phyloP scores from a whole-genome alignment of 2,888 invertebrate species.

The Idaea biselata region DNA sequence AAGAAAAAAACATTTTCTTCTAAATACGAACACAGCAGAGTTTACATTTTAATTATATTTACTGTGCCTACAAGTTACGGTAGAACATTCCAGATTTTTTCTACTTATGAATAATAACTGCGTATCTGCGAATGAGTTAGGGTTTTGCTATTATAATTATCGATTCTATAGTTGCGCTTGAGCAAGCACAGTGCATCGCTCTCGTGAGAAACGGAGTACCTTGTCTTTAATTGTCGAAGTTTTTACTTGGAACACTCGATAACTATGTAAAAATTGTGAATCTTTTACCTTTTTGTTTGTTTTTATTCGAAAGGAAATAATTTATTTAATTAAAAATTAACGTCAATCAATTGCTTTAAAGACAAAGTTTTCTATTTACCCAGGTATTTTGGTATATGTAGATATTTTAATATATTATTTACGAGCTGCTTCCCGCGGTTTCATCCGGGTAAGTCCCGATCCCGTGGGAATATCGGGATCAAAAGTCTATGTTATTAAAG shows the following conservation, averaged over 20 bases:
- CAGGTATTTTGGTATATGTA: too few species aligned
- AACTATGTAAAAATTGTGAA: not conserved
- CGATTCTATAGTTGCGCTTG: slow-evolving; percentile 10
- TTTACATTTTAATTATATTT: too few species aligned
- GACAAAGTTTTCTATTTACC: too few species aligned
- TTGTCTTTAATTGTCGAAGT: not conserved
- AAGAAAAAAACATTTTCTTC: too few species aligned
- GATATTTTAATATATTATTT: too few species aligned
- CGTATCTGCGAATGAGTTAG: slow-evolving; percentile 9
- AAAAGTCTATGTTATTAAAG: too few species aligned
- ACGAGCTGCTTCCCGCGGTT: too few species aligned
- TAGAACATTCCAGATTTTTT: not conserved
- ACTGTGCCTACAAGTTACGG: not conserved
- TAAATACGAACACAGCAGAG: too few species aligned
- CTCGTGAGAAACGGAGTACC: slow-evolving; percentile 13
- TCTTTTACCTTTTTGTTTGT: not conserved
- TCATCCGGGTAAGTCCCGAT: too few species aligned
- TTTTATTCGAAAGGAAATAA: not conserved
- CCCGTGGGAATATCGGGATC: too few species aligned
- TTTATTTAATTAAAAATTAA: not conserved
- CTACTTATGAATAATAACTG: not conserved
- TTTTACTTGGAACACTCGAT: not conserved
- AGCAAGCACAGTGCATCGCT: slow-evolving; percentile 9
- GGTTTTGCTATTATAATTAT: slow-evolving; percentile 10
- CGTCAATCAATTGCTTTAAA: too few species aligned